Percentiles rank a stretch among this genome's conserved stretches.
Conservation (phyloP, 2,888 invertebrate genomes). For the Plusia festucae region DNA sequence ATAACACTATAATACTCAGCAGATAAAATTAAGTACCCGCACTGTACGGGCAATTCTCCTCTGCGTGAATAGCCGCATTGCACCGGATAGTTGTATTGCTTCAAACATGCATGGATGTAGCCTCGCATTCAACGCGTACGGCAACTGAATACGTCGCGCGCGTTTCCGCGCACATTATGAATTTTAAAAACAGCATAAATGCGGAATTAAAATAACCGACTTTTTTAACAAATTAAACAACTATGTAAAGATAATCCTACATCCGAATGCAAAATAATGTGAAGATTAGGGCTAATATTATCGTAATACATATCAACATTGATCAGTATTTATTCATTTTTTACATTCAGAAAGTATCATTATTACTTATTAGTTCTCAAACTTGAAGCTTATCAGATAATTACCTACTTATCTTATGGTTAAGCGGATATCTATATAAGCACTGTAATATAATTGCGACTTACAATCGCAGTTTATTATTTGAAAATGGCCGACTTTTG, state of each 20-base stretch:
- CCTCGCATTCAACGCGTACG: no score
- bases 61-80: background rate
- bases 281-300: background rate
- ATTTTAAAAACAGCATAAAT: no score
- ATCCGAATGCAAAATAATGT: background rate
- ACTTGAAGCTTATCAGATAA: background rate
- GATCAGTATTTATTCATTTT: background rate
- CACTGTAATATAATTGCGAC: background rate
- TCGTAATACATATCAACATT: background rate
- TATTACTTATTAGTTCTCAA: background rate
- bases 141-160: no score
- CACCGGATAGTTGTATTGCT: background rate
- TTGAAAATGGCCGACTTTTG: no score
- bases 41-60: background rate
- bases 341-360: background rate
- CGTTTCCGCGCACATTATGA: background rate
- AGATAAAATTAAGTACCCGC: background rate
- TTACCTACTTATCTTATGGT: background rate
- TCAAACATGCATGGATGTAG: no score
- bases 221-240: no score
- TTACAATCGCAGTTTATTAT: background rate
- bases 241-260: no score
- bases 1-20: slow-evolving; percentile 21
- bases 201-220: no score
- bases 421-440: background rate